These are phyloP conservation scores for Steinernema scapterisci DNA, from an alignment of 2,888 invertebrate genomes.

Conservation along the genomic window DNA sequence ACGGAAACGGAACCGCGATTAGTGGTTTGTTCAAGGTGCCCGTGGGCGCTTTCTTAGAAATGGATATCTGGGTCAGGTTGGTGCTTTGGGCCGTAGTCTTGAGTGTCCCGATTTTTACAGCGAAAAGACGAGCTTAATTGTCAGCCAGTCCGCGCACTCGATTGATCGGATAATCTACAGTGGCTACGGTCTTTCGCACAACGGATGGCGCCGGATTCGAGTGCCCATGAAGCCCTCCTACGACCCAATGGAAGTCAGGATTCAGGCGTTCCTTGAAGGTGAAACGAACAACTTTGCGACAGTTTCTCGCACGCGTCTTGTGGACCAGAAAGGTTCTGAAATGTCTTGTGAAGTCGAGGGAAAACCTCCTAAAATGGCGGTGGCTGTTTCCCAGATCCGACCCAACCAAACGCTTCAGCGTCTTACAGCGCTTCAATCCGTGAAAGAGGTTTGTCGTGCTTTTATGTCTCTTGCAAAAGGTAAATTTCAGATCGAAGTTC, in stretches of 20 bases:
- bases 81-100: background rate
- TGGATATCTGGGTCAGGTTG: slow-evolving; percentile 45
- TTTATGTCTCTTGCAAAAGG: no score
- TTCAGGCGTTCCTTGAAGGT: slow-evolving; percentile 33
- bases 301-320: slow-evolving; percentile 42
- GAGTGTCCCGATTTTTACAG: background rate
- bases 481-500: background rate
- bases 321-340: slow-evolving; percentile 42
- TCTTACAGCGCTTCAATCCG: slow-evolving; percentile 10
- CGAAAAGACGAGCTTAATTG: slow-evolving; percentile 16
- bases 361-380: background rate
- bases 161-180: slow-evolving; percentile 35
- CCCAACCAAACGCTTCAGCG: slow-evolving; percentile 8
- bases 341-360: slow-evolving; percentile 38
- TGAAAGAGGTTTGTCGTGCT: background rate
- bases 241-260: slow-evolving; percentile 37
- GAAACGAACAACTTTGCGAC: slow-evolving; percentile 37
- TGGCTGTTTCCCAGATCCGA: background rate
- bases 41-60: slow-evolving; percentile 43
- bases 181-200: slow-evolving; percentile 37
- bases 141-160: slow-evolving; percentile 32
- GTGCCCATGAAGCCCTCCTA: slow-evolving; percentile 43
- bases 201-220: slow-evolving; percentile 47
- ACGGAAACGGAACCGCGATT: slow-evolving; percentile 34
- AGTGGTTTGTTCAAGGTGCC: slow-evolving; percentile 42